These are phyloP conservation scores for Salvelinus fontinalis DNA, from an alignment of 2,113 vertebrate genomes.

Conservation along the genomic window DNA sequence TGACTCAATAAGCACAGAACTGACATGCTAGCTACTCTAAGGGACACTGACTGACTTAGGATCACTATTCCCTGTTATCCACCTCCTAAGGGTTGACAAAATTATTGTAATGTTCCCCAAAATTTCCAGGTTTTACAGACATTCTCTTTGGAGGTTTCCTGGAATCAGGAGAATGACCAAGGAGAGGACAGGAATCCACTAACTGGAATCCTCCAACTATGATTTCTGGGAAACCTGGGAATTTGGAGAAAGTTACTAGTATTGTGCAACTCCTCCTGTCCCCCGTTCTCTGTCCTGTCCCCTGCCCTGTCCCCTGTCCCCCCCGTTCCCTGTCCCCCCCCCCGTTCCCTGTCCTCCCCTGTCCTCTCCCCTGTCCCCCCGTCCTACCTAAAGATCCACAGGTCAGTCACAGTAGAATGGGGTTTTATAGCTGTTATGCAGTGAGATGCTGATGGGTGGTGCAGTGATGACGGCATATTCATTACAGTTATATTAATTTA, in stretches of 20 bases:
- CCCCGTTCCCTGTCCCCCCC: no score
- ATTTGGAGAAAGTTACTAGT: no score
- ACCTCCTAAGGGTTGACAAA: neutral
- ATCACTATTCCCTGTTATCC: slow-evolving; percentile 23
- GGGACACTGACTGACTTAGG: slow-evolving; percentile 9
- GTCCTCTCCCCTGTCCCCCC: no score
- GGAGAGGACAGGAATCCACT: slow-evolving; percentile 1
- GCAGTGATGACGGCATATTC: slow-evolving; percentile 30
- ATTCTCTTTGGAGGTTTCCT: no score
- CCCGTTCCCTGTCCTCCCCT: no score
- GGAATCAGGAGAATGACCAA: no score
- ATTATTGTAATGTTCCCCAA: no score
- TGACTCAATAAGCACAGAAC: slow-evolving; percentile 56
- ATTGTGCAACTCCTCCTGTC: no score
- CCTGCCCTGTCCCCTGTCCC: no score
- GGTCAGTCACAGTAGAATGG: slow-evolving; percentile 20
- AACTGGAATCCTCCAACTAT: no score
- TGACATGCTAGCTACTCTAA: slow-evolving; percentile 38
- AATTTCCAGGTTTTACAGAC: slow-evolving; percentile 10
- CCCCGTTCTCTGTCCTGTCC: no score
- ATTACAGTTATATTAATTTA: slow-evolving; percentile 9
- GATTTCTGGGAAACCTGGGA: no score
- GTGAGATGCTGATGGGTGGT: slow-evolving; percentile 1
- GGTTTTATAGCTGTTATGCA: slow-evolving; percentile 38
- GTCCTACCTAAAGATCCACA: slow-evolving; percentile 6